Evolutionary conservation across 2,797 vertebrate genomes (phyloP), one percentile per base, ranked within the genome.

Genomic region (Danio jaintianensis): DNA sequence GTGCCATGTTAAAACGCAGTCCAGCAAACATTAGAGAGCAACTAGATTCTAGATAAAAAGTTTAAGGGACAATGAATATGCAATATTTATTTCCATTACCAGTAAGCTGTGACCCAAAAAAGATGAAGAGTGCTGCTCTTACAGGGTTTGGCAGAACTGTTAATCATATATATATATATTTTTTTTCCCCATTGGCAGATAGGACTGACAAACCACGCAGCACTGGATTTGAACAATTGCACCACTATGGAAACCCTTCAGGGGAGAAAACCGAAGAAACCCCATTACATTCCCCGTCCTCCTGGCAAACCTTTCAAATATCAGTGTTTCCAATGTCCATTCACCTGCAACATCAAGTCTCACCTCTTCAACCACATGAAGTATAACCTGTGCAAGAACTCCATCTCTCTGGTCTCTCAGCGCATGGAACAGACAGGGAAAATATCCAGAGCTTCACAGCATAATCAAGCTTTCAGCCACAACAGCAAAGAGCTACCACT

Each of bases 281-380:
- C 98, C 4, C 98, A 99, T 82, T 99, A 99, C 84, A 99, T 99
- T 87, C 98, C 98, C 4, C 90, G 98, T 68, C 98, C 98, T 3
- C 96, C 96, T 0, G 98, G 98, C 73, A 99, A 99, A 83, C 98
- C 97, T 0, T 99, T 96, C 90, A 99, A 97, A 89, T 99, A 98
- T 89, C 98, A 99, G 90, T 99, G 98, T 81, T 99, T 99, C 93
- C 98, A 99, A 81, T 99, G 98, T 71, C 98, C 98, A 20, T 99
- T 99, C 81, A 99, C 98, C 20, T 99, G 98, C 94, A 99, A 99
- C 0, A 96, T 98, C 87, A 99, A 99, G 91, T 98, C 97, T 6
- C 98, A 99, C 64, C 96, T 99, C 75, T 99, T 99, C 77, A 99
- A 99, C 88, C 98, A 99, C 82, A 98, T 99, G 97, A 99, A 99